Conservation (phyloP, 2,113 vertebrate genomes). For the Telmatochromis sp. region DNA sequence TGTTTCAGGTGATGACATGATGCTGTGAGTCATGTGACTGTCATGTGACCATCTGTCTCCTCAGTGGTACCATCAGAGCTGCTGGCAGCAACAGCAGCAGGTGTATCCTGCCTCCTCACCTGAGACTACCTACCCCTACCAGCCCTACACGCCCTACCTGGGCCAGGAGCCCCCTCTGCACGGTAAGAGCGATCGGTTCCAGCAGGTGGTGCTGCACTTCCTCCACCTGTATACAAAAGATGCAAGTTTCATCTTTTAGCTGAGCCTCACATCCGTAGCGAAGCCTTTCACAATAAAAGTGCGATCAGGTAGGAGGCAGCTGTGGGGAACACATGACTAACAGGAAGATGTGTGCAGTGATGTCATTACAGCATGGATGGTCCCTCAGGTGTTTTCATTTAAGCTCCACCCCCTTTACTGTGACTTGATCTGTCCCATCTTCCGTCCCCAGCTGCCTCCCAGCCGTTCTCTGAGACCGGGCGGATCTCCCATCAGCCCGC, state of each 20-base stretch:
- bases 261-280: neutral
- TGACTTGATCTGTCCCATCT: neutral
- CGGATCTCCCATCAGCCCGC: conserved; percentile 47
- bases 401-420: neutral
- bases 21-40: neutral
- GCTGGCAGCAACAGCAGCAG: conserved; percentile 78
- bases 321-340: neutral
- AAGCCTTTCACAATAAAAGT: neutral
- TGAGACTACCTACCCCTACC: conserved; percentile 69
- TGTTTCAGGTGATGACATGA: neutral
- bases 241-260: neutral
- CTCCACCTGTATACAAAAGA: neutral
- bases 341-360: neutral
- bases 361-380: neutral
- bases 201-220: neutral
- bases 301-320: neutral
- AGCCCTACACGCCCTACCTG: conserved; percentile 62
- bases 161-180: conserved; percentile 31
- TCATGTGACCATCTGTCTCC: neutral
- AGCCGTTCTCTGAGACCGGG: neutral
- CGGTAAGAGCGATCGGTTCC: neutral
- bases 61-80: conserved; percentile 88
- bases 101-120: conserved; percentile 53
- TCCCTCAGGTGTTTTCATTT: neutral
- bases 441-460: conserved; percentile 55